Conservation (phyloP, 1,140 invertebrate species). For the Lycorma delicatula region DNA sequence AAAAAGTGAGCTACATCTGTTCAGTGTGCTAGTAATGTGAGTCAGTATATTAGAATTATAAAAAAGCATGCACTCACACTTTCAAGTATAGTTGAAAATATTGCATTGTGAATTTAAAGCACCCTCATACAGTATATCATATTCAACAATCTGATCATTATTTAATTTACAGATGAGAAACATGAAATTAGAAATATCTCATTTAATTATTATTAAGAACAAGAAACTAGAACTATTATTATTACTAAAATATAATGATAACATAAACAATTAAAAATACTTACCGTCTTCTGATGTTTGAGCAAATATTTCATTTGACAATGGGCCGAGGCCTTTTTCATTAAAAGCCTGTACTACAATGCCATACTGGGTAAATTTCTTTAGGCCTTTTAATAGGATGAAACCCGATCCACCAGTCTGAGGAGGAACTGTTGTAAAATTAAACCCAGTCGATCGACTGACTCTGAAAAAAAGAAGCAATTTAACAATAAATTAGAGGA, state of each 20-base stretch:
- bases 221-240: neutral
- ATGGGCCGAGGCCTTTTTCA: slow-evolving; percentile 45
- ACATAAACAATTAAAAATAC: too few species aligned
- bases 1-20: too few species aligned
- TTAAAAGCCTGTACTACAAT: slow-evolving; percentile 51
- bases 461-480: slow-evolving; percentile 11
- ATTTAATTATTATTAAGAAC: slow-evolving; percentile 8
- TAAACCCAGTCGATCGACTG: slow-evolving; percentile 17
- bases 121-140: too few species aligned
- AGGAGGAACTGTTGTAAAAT: slow-evolving; percentile 27
- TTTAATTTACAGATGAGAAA: neutral
- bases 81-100: too few species aligned
- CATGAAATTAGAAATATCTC: slow-evolving; percentile 11
- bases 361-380: slow-evolving; percentile 36
- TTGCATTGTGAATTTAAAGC: too few species aligned
- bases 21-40: too few species aligned
- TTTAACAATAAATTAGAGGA: too few species aligned
- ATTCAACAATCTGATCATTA: too few species aligned
- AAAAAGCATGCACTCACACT: too few species aligned
- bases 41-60: too few species aligned
- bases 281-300: slow-evolving; percentile 46
- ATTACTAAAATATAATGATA: neutral
- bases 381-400: slow-evolving; percentile 18
- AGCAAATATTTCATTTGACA: slow-evolving; percentile 42
- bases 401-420: slow-evolving; percentile 8